Percentiles rank a stretch among this genome's conserved stretches.
Evolutionary conservation across 2,113 vertebrate genomes (phyloP).

Genomic region (Machaerirhynchus nigripectus): DNA sequence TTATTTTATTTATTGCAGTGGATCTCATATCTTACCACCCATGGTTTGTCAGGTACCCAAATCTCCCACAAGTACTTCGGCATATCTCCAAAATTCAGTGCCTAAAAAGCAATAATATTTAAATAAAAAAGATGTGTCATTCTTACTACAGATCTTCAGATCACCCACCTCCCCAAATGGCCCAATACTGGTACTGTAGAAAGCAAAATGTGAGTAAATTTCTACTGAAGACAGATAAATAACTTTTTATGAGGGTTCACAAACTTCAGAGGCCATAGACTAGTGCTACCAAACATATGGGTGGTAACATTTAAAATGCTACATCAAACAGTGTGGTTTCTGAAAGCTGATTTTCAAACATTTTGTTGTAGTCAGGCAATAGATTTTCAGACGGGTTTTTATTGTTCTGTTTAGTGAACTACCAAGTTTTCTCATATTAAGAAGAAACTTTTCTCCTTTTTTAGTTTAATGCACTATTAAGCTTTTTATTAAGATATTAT

Average conservation of each 20-base stretch:
- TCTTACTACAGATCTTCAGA: conserved; percentile 8
- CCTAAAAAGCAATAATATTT: conserved; percentile 66
- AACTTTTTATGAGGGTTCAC: not conserved
- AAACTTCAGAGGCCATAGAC: not conserved
- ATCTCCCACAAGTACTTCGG: conserved; percentile 61
- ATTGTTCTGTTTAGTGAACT: conserved; percentile 35
- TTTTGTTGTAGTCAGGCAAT: not conserved
- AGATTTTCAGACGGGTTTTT: conserved; percentile 16
- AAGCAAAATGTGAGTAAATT: not conserved
- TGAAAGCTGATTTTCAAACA: not conserved
- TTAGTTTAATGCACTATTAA: conserved; percentile 61
- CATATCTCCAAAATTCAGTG: conserved; percentile 62
- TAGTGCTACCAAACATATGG: not conserved
- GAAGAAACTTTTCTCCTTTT: conserved; percentile 17
- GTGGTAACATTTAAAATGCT: not conserved
- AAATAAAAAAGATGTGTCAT: conserved; percentile 53
- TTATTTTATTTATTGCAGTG: conserved; percentile 28
- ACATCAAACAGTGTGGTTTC: not conserved
- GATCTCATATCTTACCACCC: conserved; percentile 51
- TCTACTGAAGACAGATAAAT: not conserved
- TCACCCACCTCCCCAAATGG: not conserved
- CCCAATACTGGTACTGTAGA: not conserved
- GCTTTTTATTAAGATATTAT: conserved; percentile 66
- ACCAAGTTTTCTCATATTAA: conserved; percentile 21
- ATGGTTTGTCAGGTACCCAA: conserved; percentile 49